Percentiles rank a stretch among this genome's conserved stretches.
These are phyloP conservation scores for Bungarus multicinctus DNA, from an alignment of 2,113 vertebrate species.

Conservation along the genomic window DNA sequence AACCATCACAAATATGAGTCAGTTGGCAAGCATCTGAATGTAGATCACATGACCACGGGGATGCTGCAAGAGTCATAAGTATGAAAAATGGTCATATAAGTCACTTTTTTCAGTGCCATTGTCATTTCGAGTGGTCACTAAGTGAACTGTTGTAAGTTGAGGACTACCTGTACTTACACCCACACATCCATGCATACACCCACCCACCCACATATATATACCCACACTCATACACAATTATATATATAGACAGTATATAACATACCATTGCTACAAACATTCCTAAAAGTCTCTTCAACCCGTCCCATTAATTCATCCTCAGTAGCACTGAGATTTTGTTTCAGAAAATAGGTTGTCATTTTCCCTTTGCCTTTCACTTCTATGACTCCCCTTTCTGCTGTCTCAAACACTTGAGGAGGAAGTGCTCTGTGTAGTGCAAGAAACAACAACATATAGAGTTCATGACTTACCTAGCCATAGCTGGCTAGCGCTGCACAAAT, in stretches of 20 bases:
- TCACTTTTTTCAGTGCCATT: neutral
- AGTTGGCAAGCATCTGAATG: neutral
- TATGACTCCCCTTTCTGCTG: conserved; percentile 69
- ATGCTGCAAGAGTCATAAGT: neutral
- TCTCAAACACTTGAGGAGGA: conserved; percentile 72
- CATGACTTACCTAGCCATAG: neutral
- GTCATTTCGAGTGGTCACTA: neutral
- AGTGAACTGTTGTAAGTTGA: neutral
- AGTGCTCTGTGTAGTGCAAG: conserved; percentile 61
- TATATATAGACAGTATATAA: neutral
- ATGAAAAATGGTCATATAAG: neutral
- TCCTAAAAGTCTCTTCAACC: conserved; percentile 16
- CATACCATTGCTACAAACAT: conserved; percentile 14
- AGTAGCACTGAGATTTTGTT: conserved; percentile 65
- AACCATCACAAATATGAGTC: neutral
- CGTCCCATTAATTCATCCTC: conserved; percentile 76
- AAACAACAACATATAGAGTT: neutral
- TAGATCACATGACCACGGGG: neutral
- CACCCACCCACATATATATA: neutral
- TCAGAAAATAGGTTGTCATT: conserved; percentile 77
- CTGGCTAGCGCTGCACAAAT: neutral
- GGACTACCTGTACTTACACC: neutral
- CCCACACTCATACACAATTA: too few relatives aligned
- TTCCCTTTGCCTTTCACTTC: conserved; percentile 81
- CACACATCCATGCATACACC: too few relatives aligned